Evolutionary conservation across 2,113 vertebrate species (phyloP).

Genomic region (Hassar affinis): DNA sequence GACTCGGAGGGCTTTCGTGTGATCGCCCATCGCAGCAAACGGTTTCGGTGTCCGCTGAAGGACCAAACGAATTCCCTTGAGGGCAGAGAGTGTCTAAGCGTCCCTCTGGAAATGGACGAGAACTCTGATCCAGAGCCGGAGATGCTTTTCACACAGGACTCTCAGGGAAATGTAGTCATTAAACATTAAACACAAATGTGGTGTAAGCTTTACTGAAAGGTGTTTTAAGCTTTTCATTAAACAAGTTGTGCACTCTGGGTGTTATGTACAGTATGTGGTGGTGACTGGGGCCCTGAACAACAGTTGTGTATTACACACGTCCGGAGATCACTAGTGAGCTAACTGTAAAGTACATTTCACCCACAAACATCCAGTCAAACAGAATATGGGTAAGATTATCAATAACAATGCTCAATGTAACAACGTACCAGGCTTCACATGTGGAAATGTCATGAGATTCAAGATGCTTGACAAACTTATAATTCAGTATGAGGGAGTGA

Average conservation of each 20-base stretch:
- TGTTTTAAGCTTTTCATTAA: not conserved
- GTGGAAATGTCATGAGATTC: not conserved
- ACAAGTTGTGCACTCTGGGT: not conserved
- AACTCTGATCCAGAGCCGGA: conserved; percentile 52
- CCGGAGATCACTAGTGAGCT: not conserved
- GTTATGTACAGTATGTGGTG: not conserved
- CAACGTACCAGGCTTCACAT: not conserved
- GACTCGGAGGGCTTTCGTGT: conserved; percentile 73
- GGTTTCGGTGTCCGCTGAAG: conserved; percentile 60
- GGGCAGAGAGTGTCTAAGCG: not conserved
- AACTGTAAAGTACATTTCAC: too few relatives aligned
- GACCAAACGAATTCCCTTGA: conserved; percentile 53
- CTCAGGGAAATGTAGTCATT: conserved; percentile 74
- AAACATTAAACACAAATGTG: conserved; percentile 63
- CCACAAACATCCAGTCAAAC: not conserved
- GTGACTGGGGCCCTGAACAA: not conserved
- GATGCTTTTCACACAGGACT: conserved; percentile 75
- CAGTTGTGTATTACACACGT: not conserved
- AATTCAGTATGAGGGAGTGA: not conserved
- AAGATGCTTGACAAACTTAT: not conserved
- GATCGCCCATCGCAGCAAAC: conserved; percentile 64
- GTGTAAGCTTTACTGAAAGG: not conserved
- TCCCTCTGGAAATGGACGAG: conserved; percentile 51
- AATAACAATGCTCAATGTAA: not conserved
- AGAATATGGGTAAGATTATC: not conserved